A percentile compares a stretch with the other conserved stretches of the same genome.
Conservation (phyloP, 2,888 invertebrate species). For the Pseudoips prasinana region DNA sequence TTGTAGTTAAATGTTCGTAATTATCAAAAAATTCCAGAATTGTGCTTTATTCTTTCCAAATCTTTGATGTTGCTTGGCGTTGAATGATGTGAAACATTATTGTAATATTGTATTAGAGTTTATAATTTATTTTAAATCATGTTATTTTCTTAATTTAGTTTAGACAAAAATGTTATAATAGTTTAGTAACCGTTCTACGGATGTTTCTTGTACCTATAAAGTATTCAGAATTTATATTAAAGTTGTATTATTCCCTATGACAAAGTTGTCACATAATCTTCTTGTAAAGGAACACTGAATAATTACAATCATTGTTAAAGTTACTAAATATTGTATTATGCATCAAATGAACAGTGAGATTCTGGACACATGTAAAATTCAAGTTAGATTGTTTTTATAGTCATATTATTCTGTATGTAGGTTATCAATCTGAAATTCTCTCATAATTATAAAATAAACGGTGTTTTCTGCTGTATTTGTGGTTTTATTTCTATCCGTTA, state of each 20-base stretch:
- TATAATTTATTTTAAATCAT: slow-evolving; percentile 65
- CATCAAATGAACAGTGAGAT: slow-evolving; percentile 60
- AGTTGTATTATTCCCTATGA: slow-evolving; percentile 66
- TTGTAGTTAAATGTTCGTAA: slow-evolving; percentile 68
- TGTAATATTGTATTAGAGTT: slow-evolving; percentile 56
- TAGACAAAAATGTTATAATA: slow-evolving; percentile 74
- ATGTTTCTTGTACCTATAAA: slow-evolving; percentile 64
- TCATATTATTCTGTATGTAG: slow-evolving; percentile 80
- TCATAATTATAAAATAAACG: slow-evolving; percentile 83
- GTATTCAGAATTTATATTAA: slow-evolving; percentile 67
- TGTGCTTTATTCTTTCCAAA: slow-evolving; percentile 70
- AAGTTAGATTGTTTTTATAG: slow-evolving; percentile 81
- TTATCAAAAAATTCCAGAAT: slow-evolving; percentile 55
- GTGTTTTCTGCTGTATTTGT: slow-evolving; percentile 80
- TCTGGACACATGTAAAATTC: slow-evolving; percentile 72
- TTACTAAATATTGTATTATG: slow-evolving; percentile 32
- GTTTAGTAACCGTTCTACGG: slow-evolving; percentile 63
- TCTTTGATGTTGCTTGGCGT: slow-evolving; percentile 78
- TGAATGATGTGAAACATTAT: slow-evolving; percentile 73
- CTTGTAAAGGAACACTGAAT: slow-evolving; percentile 71
- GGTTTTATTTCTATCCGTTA: slow-evolving; percentile 32
- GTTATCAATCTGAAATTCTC: slow-evolving; percentile 83
- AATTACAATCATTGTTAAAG: slow-evolving; percentile 50
- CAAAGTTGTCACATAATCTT: slow-evolving; percentile 67
- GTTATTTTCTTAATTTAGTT: slow-evolving; percentile 74